A percentile compares a stretch with the other conserved stretches of the same genome.
These are phyloP conservation scores for Riptortus pedestris DNA, from an alignment of 1,140 invertebrate genomes.

Conservation along the genomic window DNA sequence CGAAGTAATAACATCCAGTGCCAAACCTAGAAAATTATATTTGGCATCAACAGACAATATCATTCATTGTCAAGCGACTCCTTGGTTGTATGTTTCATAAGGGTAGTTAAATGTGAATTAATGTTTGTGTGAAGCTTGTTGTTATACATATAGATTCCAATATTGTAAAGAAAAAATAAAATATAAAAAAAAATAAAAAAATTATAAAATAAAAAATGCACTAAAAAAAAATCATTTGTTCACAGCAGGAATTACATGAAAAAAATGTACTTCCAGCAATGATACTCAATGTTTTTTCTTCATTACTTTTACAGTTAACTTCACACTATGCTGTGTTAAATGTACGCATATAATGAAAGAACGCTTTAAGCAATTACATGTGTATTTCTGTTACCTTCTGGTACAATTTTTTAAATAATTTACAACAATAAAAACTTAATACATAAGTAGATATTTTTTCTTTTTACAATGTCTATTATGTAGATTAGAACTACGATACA, in stretches of 20 bases:
- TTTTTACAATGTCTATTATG: background rate
- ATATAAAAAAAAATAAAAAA: too few species aligned
- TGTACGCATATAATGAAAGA: constrained; percentile 23
- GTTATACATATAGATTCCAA: constrained; percentile 14
- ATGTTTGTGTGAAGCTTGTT: background rate
- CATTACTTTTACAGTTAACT: constrained; percentile 19
- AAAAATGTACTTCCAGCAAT: constrained; percentile 1
- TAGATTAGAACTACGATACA: background rate
- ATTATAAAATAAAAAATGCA: too few species aligned
- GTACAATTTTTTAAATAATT: background rate
- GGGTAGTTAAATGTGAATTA: constrained; percentile 19
- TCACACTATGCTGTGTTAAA: constrained; percentile 22
- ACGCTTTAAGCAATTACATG: constrained; percentile 22
- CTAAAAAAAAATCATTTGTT: too few species aligned
- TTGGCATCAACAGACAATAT: constrained; percentile 6
- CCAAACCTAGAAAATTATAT: constrained; percentile 10
- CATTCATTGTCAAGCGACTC: background rate
- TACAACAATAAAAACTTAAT: background rate
- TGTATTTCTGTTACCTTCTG: constrained; percentile 10
- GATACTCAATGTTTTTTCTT: constrained; percentile 14
- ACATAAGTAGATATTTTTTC: background rate
- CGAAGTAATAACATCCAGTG: constrained; percentile 1
- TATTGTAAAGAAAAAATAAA: constrained; percentile 8
- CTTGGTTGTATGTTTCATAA: constrained; percentile 17
- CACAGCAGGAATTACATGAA: too few species aligned